Percentiles rank a stretch among this genome's conserved stretches.
Evolutionary conservation across 2,888 invertebrate species (phyloP).

Genomic region (Antitype chi): DNA sequence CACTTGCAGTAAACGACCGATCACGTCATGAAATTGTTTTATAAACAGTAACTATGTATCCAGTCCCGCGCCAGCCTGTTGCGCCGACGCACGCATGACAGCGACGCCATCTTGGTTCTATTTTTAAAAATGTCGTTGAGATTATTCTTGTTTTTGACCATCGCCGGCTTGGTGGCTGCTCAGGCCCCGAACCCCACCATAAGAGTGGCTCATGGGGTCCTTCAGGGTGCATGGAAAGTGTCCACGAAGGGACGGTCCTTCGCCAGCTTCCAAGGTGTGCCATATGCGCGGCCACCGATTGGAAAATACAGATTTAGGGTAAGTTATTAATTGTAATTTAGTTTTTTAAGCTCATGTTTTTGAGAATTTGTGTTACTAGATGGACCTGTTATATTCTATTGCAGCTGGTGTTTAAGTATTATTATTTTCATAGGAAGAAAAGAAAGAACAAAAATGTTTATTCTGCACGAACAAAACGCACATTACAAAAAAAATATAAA

Average conservation of each 20-base stretch:
- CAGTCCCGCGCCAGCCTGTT: constrained; percentile 39
- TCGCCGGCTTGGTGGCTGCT: constrained; percentile 66
- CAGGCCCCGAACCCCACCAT: constrained; percentile 80
- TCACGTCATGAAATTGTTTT: not conserved
- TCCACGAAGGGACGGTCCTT: constrained; percentile 84
- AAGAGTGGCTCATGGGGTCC: constrained; percentile 78
- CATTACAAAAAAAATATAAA: too few relatives aligned
- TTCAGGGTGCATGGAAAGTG: constrained; percentile 83
- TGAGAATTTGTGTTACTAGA: not conserved
- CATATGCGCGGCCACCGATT: constrained; percentile 92
- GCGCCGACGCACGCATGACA: constrained; percentile 46
- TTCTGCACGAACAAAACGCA: too few relatives aligned
- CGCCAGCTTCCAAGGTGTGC: constrained; percentile 92
- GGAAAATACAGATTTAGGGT: constrained; percentile 92
- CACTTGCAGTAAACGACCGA: not conserved
- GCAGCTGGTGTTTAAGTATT: not conserved
- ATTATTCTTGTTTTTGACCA: constrained; percentile 70
- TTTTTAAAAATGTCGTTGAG: constrained; percentile 59
- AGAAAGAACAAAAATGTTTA: too few relatives aligned
- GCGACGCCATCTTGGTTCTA: not conserved
- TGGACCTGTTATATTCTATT: not conserved
- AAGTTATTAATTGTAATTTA: constrained; percentile 47
- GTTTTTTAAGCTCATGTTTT: not conserved
- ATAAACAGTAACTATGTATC: constrained; percentile 10
- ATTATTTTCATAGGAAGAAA: too few relatives aligned